A percentile compares a stretch with the other conserved stretches of the same genome.
These are phyloP conservation scores for Nansenia antarctica DNA, from an alignment of 2,113 vertebrate species.

Conservation along the genomic window DNA sequence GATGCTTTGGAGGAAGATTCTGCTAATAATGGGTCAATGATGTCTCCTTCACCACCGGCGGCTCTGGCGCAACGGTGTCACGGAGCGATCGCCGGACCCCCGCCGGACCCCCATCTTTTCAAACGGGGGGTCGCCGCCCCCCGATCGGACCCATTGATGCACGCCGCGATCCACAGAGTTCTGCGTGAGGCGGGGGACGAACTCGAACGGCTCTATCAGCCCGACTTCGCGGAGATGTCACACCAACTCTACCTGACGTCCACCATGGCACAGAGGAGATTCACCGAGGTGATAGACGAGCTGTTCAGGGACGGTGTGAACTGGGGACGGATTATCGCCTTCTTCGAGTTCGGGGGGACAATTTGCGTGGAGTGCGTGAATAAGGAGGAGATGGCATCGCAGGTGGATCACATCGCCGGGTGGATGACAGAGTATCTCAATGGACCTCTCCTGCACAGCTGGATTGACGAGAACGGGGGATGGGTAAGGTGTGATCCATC, in stretches of 20 bases:
- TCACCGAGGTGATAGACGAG: slow-evolving; percentile 93
- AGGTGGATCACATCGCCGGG: slow-evolving; percentile 88
- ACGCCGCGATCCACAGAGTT: slow-evolving; percentile 80
- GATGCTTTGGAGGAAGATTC: slow-evolving; percentile 47
- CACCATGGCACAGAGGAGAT: slow-evolving; percentile 84
- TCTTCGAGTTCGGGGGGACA: slow-evolving; percentile 95
- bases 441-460: slow-evolving; percentile 88
- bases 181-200: slow-evolving; percentile 91
- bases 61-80: slow-evolving; percentile 68
- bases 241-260: slow-evolving; percentile 91
- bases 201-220: slow-evolving; percentile 89
- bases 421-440: slow-evolving; percentile 99
- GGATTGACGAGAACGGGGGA: slow-evolving; percentile 98
- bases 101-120: slow-evolving; percentile 42
- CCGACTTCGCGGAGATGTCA: slow-evolving; percentile 93
- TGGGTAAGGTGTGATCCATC: slow-evolving; percentile 87
- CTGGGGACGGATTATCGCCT: slow-evolving; percentile 98
- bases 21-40: slow-evolving; percentile 58
- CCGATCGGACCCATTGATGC: slow-evolving; percentile 55
- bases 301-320: slow-evolving; percentile 97
- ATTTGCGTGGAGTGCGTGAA: slow-evolving; percentile 94
- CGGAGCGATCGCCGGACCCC: slow-evolving; percentile 34
- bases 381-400: slow-evolving; percentile 88
- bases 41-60: slow-evolving; percentile 49
- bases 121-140: slow-evolving; percentile 32